Percentiles rank a stretch among this genome's conserved stretches.
Conservation (phyloP, 2,888 invertebrate species). For the Synanthedon myopaeformis region DNA sequence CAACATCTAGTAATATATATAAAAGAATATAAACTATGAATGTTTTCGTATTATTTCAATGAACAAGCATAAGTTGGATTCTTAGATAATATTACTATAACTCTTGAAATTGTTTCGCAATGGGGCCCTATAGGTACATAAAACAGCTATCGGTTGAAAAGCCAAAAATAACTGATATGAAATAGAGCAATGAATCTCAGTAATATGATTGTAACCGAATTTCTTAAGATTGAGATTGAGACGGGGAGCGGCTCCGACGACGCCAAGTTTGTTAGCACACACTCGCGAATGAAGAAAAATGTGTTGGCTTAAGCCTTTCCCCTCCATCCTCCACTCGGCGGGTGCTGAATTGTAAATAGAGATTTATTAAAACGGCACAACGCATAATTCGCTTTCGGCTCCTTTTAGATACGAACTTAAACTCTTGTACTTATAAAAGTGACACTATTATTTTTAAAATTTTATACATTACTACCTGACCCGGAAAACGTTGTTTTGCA, state of each 20-base stretch:
- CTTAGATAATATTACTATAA: too few relatives aligned
- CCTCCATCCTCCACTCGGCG: constrained; percentile 27
- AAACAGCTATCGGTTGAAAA: constrained; percentile 1
- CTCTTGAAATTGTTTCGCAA: too few relatives aligned
- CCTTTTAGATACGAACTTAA: neutral
- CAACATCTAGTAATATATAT: too few relatives aligned
- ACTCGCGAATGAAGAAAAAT: constrained; percentile 67
- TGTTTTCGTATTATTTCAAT: too few relatives aligned
- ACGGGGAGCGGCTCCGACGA: constrained; percentile 38
- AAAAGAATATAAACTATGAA: too few relatives aligned
- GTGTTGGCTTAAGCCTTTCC: constrained; percentile 63
- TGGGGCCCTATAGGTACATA: too few relatives aligned
- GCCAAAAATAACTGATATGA: neutral
- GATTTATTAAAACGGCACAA: constrained; percentile 66
- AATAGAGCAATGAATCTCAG: constrained; percentile 13
- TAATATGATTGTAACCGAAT: constrained; percentile 42
- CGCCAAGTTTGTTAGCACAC: constrained; percentile 57
- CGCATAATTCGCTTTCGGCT: constrained; percentile 39
- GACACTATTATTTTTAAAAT: too few relatives aligned
- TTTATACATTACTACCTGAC: too few relatives aligned
- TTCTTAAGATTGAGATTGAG: constrained; percentile 44
- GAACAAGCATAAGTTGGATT: too few relatives aligned
- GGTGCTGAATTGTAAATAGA: constrained; percentile 61
- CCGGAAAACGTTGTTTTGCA: too few relatives aligned
- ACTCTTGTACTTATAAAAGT: neutral